Evolutionary conservation across 2,888 invertebrate species (phyloP).

Genomic region (Aphodius granarius): DNA sequence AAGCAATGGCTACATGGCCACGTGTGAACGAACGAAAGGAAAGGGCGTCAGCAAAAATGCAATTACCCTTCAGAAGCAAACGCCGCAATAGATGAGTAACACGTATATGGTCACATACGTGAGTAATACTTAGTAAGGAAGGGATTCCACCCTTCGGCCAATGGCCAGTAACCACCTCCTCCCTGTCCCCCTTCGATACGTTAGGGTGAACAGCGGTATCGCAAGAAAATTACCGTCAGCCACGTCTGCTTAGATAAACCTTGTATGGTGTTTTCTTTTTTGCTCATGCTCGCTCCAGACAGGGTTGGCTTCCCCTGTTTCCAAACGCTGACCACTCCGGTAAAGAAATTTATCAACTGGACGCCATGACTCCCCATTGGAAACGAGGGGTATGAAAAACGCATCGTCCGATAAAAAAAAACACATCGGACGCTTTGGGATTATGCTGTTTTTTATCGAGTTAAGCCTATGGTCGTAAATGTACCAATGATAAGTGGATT

Average conservation of each 20-base stretch:
- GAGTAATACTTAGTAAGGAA: background rate
- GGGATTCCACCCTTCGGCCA: background rate
- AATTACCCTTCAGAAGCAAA: background rate
- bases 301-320: background rate
- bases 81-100: background rate
- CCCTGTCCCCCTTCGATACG: background rate
- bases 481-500: background rate
- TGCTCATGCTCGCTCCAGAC: background rate
- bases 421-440: background rate
- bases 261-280: background rate
- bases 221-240: background rate
- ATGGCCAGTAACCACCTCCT: background rate
- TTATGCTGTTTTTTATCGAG: background rate
- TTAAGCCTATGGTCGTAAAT: background rate
- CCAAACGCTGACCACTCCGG: background rate
- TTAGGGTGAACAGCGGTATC: background rate
- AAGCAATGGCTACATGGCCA: background rate
- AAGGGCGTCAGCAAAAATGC: background rate
- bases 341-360: background rate
- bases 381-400: background rate
- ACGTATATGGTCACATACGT: background rate
- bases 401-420: background rate
- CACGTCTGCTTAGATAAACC: background rate
- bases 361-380: background rate
- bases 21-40: background rate